Base-by-base conservation (phyloP, 2,888 invertebrate genomes). In the Eretmocerus hayati region DNA sequence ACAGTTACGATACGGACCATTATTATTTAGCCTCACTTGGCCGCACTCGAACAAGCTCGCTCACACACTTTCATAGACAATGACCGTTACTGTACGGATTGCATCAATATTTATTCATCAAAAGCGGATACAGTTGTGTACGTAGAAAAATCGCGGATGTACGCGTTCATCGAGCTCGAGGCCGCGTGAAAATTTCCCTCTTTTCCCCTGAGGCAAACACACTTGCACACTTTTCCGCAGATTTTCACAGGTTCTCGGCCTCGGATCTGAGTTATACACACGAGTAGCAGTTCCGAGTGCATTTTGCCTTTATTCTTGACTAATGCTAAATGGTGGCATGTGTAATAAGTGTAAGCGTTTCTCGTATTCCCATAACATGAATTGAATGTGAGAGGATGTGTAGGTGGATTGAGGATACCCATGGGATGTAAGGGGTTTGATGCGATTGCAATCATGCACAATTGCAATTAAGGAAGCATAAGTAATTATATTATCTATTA, bases 401-500 rank as follows among this genome's bases (percentile, higher is more conserved):
- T n/a, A n/a, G n/a, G n/a, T n/a, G n/a, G n/a, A n/a, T n/a, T n/a
- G n/a, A n/a, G n/a, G n/a, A n/a, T n/a, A n/a, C n/a, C n/a, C n/a
- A n/a, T n/a, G n/a, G n/a, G n/a, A n/a, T n/a, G n/a, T n/a, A n/a
- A n/a, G n/a, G n/a, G 30, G 30, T 30, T 30, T 8, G 30, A 30
- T 9, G 30, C 8, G 13, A 30, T n/a, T 32, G 19, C 3, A 26
- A 26, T 26, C 26, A n/a, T n/a, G 26, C 26, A 26, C 26, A 45
- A 42, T 42, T 40, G 32, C 42, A 31, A 44, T 47, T 44, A 47
- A 51, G 51, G 48, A 55, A 55, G 47, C 48, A 54, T 50, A 35
- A 53, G 50, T 47, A 47, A 48, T 56, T 51, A 33, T 33, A n/a
- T n/a, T n/a, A 48, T 50, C 50, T 35, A 47, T 42, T 46, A 41